Conservation (phyloP, 2,888 invertebrate species). For the Cepaea hortensis region DNA sequence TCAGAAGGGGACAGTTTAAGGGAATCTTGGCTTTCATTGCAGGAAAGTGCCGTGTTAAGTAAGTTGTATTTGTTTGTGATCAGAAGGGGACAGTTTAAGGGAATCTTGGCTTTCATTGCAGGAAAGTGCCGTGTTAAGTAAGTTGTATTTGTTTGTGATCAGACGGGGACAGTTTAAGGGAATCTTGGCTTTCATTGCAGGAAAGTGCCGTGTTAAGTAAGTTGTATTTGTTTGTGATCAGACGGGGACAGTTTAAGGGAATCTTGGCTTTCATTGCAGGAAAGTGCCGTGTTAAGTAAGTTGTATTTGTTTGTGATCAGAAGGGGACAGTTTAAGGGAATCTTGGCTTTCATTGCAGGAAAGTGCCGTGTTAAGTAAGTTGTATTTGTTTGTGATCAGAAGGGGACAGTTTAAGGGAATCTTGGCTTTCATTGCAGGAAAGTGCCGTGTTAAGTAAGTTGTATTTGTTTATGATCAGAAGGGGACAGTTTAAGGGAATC, state of each 20-base stretch:
- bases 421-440: slow-evolving; percentile 72
- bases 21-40: slow-evolving; percentile 74
- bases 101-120: slow-evolving; percentile 74
- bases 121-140: slow-evolving; percentile 68
- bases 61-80: slow-evolving; percentile 53
- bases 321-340: slow-evolving; percentile 72
- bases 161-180: slow-evolving; percentile 73
- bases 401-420: slow-evolving; percentile 73
- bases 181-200: slow-evolving; percentile 73
- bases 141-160: slow-evolving; percentile 53
- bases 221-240: slow-evolving; percentile 51
- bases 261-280: slow-evolving; percentile 74
- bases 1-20: slow-evolving; percentile 69
- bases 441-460: slow-evolving; percentile 69
- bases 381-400: slow-evolving; percentile 40
- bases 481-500: slow-evolving; percentile 73
- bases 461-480: slow-evolving; percentile 44
- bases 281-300: slow-evolving; percentile 69
- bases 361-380: slow-evolving; percentile 70
- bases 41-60: slow-evolving; percentile 68
- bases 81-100: slow-evolving; percentile 71
- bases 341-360: slow-evolving; percentile 73
- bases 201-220: slow-evolving; percentile 68
- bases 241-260: slow-evolving; percentile 72
- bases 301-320: slow-evolving; percentile 43